Evolutionary conservation across 2,113 vertebrate species (phyloP).

Genomic region (Burhinus oedicnemus): DNA sequence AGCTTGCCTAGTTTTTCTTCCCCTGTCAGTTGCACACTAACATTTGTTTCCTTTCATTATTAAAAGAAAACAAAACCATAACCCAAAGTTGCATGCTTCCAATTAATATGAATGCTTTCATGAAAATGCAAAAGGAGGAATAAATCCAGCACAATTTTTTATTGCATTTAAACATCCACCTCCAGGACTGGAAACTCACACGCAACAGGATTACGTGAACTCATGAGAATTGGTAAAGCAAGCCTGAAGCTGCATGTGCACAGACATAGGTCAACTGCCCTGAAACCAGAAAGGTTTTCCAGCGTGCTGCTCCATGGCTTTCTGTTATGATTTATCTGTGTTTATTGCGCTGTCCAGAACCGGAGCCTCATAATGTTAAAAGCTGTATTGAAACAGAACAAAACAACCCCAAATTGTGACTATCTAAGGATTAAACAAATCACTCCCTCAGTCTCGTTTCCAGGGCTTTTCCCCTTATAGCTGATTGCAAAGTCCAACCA

Average conservation of each 20-base stretch:
- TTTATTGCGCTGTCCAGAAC: neutral
- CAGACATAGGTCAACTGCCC: neutral
- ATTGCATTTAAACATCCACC: conserved; percentile 45
- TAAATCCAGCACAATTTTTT: conserved; percentile 4
- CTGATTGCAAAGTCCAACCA: neutral
- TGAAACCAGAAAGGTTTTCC: neutral
- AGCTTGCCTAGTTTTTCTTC: neutral
- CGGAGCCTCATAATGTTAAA: neutral
- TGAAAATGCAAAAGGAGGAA: conserved; percentile 45
- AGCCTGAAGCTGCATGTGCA: conserved; percentile 11
- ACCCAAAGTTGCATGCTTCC: conserved; percentile 20
- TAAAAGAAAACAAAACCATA: conserved; percentile 59
- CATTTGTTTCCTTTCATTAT: conserved; percentile 56
- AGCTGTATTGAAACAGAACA: neutral
- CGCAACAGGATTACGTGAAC: neutral
- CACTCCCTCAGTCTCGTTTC: accelerated
- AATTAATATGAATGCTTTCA: conserved; percentile 44
- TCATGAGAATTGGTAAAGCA: neutral
- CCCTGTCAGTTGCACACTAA: neutral
- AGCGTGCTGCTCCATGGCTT: neutral
- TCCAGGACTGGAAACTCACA: conserved; percentile 24
- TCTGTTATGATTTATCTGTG: neutral
- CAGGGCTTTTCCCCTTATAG: neutral
- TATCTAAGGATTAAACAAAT: conserved; percentile 37
- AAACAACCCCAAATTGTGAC: neutral